Conservation (phyloP, 2,113 vertebrate species). For the Proteles cristata region DNA sequence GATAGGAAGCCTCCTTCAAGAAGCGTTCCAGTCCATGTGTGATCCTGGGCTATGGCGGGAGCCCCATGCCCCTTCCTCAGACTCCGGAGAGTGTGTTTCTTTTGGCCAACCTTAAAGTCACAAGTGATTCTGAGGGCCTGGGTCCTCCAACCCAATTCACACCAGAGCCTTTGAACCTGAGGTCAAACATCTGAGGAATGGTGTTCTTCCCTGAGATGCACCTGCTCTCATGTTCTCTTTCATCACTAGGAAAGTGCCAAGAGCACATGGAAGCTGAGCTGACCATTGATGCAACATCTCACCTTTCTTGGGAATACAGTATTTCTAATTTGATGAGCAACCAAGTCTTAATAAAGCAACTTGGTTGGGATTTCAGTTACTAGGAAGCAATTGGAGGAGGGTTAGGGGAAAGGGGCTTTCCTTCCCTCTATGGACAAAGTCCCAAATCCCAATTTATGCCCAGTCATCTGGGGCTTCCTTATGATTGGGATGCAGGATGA, state of each 20-base stretch:
- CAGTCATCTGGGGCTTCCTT: background rate
- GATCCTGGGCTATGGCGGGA: background rate
- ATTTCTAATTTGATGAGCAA: background rate
- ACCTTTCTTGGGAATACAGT: background rate
- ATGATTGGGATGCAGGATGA: background rate
- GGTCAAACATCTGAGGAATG: background rate
- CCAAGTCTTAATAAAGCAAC: background rate
- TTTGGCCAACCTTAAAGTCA: background rate
- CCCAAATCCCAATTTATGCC: background rate
- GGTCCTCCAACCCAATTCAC: background rate
- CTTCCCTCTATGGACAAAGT: background rate
- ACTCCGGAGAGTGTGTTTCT: background rate
- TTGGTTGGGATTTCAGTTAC: background rate
- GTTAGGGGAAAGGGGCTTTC: background rate
- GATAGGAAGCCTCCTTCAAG: background rate
- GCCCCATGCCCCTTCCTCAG: accelerated
- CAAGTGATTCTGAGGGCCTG: background rate
- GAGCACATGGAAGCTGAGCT: background rate
- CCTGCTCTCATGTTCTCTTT: background rate
- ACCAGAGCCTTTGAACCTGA: background rate
- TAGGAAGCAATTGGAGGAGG: background rate
- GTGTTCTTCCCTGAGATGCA: background rate
- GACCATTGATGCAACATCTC: background rate
- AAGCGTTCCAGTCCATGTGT: background rate
- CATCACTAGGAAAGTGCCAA: background rate